Evolutionary conservation across 1,140 invertebrate genomes (phyloP).

Genomic region (Meteorus sp.): DNA sequence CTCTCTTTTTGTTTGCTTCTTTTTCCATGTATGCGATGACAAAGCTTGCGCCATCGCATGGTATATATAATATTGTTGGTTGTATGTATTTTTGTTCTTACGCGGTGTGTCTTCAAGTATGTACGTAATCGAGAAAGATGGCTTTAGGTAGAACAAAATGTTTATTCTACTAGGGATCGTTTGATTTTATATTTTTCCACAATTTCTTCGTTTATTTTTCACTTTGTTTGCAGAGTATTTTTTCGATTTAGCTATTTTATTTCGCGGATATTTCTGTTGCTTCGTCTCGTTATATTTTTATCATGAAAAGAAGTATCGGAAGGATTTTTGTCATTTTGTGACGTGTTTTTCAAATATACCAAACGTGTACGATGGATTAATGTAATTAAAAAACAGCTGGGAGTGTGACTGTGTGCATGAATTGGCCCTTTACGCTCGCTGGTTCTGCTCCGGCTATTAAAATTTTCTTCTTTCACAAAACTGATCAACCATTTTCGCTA

Average conservation of each 20-base stretch:
- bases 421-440: constrained; percentile 31
- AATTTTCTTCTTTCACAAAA: constrained; percentile 30
- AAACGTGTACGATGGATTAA: not conserved
- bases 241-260: no score
- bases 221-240: no score
- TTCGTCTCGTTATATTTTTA: no score
- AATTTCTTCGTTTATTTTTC: no score
- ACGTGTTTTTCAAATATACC: not conserved
- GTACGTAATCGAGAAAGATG: not conserved
- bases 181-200: no score
- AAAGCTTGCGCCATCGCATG: no score
- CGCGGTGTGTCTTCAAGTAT: not conserved
- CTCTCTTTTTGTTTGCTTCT: constrained; percentile 5
- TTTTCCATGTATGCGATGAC: not conserved
- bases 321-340: not conserved
- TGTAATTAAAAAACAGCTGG: constrained; percentile 34
- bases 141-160: no score
- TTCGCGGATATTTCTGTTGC: no score
- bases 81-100: not conserved
- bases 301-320: not conserved
- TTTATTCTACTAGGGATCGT: no score
- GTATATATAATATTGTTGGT: no score
- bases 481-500: constrained; percentile 13
- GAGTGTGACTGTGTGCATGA: no score
- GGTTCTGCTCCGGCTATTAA: constrained; percentile 32